Evolutionary conservation across 2,888 invertebrate genomes (phyloP).

Genomic region (Linnaemya vulpina): DNA sequence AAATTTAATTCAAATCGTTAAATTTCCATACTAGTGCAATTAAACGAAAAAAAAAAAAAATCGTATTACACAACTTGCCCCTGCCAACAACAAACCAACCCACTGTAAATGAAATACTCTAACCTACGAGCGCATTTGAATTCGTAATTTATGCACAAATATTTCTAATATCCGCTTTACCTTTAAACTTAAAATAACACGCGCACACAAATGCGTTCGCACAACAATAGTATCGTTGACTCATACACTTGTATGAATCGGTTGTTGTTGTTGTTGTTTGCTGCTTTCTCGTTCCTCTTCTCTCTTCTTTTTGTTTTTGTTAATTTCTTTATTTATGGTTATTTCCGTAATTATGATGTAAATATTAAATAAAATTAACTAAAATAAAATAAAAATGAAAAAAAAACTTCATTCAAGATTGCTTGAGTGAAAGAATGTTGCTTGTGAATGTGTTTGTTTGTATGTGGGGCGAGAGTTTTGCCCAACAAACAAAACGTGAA

Average conservation of each 20-base stretch:
- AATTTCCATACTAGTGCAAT: neutral
- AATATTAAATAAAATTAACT: slow-evolving; percentile 57
- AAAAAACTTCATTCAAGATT: slow-evolving; percentile 24
- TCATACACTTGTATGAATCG: neutral
- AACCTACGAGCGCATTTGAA: neutral
- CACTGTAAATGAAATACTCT: neutral
- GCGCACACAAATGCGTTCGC: neutral
- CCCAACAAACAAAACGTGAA: no score
- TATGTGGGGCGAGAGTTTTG: no score
- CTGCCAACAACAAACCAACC: neutral
- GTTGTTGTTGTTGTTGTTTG: slow-evolving; percentile 6
- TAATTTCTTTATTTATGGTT: slow-evolving; percentile 62
- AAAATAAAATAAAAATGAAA: slow-evolving; percentile 13
- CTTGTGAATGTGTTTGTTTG: neutral
- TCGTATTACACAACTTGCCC: neutral
- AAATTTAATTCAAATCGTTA: no score
- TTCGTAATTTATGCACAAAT: slow-evolving; percentile 58
- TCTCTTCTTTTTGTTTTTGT: slow-evolving; percentile 14
- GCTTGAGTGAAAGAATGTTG: slow-evolving; percentile 1
- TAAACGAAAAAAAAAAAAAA: no score
- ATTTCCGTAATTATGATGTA: slow-evolving; percentile 68
- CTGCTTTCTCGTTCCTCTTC: slow-evolving; percentile 5
- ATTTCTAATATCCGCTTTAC: slow-evolving; percentile 69
- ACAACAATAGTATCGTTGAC: neutral
- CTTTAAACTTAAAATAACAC: slow-evolving; percentile 18